These are phyloP conservation scores for Prunella strophiata DNA, from an alignment of 2,797 vertebrate genomes.

Conservation along the genomic window DNA sequence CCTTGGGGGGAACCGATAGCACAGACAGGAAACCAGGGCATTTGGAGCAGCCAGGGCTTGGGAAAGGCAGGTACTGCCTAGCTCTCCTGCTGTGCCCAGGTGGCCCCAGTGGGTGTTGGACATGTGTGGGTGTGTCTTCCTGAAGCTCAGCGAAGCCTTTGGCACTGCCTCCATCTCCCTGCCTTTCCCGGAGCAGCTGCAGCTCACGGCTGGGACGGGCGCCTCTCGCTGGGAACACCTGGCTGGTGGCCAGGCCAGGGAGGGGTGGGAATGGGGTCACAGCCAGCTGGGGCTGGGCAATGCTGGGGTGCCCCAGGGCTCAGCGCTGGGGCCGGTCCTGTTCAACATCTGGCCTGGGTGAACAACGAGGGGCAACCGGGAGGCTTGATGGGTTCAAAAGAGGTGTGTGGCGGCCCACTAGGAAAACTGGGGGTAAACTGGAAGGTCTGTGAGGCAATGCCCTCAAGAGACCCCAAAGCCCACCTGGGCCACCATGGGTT, in stretches of 20 bases:
- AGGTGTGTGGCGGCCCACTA: background rate
- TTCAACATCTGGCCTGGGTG: background rate
- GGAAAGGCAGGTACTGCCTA: too few species aligned
- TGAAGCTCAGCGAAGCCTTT: too few species aligned
- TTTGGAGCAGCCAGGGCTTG: too few species aligned
- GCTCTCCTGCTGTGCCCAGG: too few species aligned
- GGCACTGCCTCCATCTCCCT: too few species aligned
- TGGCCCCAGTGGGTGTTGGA: background rate
- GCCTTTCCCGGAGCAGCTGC: background rate
- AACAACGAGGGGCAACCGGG: background rate
- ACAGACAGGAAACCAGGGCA: too few species aligned
- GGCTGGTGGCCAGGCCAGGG: background rate
- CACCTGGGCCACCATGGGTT: background rate
- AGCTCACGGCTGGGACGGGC: background rate
- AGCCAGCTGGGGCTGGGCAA: background rate
- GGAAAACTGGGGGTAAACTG: background rate
- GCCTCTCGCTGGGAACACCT: background rate
- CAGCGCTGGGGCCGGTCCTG: background rate
- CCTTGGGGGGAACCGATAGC: too few species aligned
- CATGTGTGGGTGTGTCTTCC: too few species aligned
- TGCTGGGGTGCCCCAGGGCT: background rate
- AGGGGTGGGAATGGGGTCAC: background rate
- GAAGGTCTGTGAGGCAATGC: background rate
- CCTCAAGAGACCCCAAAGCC: background rate
- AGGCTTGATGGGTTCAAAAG: background rate